Conservation (phyloP, 2,888 invertebrate genomes). For the Amaurobius ferox region DNA sequence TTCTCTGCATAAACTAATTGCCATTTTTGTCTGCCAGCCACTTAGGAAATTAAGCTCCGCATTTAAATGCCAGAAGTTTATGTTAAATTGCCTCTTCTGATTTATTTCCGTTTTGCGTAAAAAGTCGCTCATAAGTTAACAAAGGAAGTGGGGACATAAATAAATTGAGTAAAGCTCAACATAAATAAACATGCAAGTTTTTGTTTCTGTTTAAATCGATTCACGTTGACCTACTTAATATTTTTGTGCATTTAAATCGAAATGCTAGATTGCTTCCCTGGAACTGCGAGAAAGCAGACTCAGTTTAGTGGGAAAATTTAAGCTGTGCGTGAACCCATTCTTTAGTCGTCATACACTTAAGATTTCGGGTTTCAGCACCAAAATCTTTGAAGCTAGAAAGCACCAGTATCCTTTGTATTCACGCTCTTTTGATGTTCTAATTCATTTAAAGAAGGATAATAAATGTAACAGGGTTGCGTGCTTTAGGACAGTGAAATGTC, state of each 20-base stretch:
- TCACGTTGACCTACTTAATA: slow-evolving; percentile 43
- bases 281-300: slow-evolving; percentile 20
- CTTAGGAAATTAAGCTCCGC: neutral
- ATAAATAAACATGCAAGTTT: slow-evolving; percentile 39
- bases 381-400: slow-evolving; percentile 24
- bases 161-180: neutral
- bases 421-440: slow-evolving; percentile 5
- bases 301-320: slow-evolving; percentile 28
- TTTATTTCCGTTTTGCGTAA: neutral
- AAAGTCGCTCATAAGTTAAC: neutral
- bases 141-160: neutral
- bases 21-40: neutral
- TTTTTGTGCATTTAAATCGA: slow-evolving; percentile 30
- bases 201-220: slow-evolving; percentile 41
- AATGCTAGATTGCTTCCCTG: slow-evolving; percentile 36
- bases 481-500: no score
- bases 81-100: neutral
- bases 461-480: slow-evolving; percentile 1
- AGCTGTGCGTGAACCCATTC: slow-evolving; percentile 27
- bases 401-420: slow-evolving; percentile 31
- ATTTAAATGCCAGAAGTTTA: neutral
- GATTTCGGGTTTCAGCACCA: slow-evolving; percentile 13
- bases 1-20: neutral
- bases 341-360: slow-evolving; percentile 36
- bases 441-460: slow-evolving; percentile 31